These are phyloP conservation scores for Alsophila aescularia DNA, from an alignment of 2,888 invertebrate genomes.

Conservation along the genomic window DNA sequence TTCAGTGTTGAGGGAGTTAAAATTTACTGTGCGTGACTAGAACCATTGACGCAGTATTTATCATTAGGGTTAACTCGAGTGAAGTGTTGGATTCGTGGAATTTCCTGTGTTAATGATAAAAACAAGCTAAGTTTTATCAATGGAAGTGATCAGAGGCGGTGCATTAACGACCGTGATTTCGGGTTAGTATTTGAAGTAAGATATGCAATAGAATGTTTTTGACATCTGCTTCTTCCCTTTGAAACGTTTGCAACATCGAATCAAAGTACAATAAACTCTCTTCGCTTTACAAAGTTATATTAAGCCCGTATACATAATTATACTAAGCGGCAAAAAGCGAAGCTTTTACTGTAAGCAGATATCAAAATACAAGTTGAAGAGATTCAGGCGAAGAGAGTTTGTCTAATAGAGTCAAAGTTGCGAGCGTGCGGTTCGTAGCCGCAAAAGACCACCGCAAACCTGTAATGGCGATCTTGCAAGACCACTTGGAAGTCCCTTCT, in stretches of 20 bases:
- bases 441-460: slow-evolving; percentile 89
- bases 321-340: slow-evolving; percentile 29
- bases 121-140: slow-evolving; percentile 70
- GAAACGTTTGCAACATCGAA: slow-evolving; percentile 16
- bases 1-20: slow-evolving; percentile 56
- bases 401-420: slow-evolving; percentile 82
- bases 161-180: slow-evolving; percentile 79
- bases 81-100: slow-evolving; percentile 79
- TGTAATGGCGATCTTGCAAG: slow-evolving; percentile 99
- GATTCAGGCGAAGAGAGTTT: slow-evolving; percentile 80
- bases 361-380: slow-evolving; percentile 69
- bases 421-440: slow-evolving; percentile 82
- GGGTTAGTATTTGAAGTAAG: slow-evolving; percentile 74
- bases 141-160: slow-evolving; percentile 77
- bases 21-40: slow-evolving; percentile 59
- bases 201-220: slow-evolving; percentile 68
- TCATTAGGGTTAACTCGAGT: slow-evolving; percentile 45
- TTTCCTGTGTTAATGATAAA: slow-evolving; percentile 73
- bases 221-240: slow-evolving; percentile 61
- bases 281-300: slow-evolving; percentile 26
- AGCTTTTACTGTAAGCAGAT: slow-evolving; percentile 61
- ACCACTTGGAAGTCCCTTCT: slow-evolving; percentile 99
- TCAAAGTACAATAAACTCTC: slow-evolving; percentile 23
- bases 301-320: slow-evolving; percentile 12
- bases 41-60: slow-evolving; percentile 45